Evolutionary conservation across 2,888 invertebrate genomes (phyloP), one percentile per base, ranked within the genome.

Genomic region (Chrysodeixis includens): DNA sequence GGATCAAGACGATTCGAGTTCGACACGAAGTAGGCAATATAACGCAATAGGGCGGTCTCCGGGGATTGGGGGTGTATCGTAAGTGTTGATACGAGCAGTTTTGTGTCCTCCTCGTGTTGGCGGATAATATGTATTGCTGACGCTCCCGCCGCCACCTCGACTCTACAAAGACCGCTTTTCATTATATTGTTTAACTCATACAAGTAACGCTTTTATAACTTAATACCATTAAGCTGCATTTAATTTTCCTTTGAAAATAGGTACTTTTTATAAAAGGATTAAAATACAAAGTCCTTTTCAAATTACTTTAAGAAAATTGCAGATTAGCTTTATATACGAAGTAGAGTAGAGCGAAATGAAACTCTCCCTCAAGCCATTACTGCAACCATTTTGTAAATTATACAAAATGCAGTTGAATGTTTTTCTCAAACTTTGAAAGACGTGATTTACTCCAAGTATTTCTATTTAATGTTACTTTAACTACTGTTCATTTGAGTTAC

Each of bases 41-140:
- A 82, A 83, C 82, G 86, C 82, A 81, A 83, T 83, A 79, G 83
- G 84, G 83, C 74, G 76, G 81, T 82, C 88, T 85, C 86, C 64
- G 84, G 87, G 88, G 87, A 87, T 86, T 83, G 86, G 83, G 83
- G 83, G 83, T 88, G 88, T 88, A 86, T 88, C 86, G 87, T 79
- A 85, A 89, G 86, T 85, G 88, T 88, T 80, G 83, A 83, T 86
- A 86, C 88, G 86, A 88, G 85, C 86, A 87, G 86, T 89, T 89
- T 84, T 86, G 86, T 88, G 86, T 88, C 86, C 82, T 82, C 81
- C 71, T 78, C 71, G 76, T 84, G 86, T 86, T 83, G 84, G 83
- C 72, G 79, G 83, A 85, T 79, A 79, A 81, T 86, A 86, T 87
- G 84, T 85, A 83, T 83, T 76, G 83, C 83, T 81, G 86, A 87